phyloP scores from a whole-genome alignment of 1,140 invertebrate species.

The Drosophila jambulina region DNA sequence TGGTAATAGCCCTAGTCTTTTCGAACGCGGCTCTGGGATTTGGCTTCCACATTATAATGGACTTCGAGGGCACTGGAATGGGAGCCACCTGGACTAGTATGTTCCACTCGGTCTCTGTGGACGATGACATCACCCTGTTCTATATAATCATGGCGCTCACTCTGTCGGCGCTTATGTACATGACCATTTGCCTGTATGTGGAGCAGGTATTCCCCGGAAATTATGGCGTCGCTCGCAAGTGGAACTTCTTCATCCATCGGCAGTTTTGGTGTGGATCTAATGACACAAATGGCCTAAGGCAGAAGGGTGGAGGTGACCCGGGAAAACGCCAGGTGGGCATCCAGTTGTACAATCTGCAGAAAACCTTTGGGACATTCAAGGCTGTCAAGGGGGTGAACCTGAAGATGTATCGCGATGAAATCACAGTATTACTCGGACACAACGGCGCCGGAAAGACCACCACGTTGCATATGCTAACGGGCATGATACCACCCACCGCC shows the following conservation, averaged over 20 bases:
- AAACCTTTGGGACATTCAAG: constrained; percentile 87
- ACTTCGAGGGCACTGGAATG: constrained; percentile 69
- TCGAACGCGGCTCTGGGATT: constrained; percentile 92
- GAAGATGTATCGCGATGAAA: constrained; percentile 89
- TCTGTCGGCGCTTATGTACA: constrained; percentile 87
- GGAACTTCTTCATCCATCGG: constrained; percentile 90
- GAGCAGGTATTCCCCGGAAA: constrained; percentile 90
- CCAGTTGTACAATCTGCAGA: constrained; percentile 88
- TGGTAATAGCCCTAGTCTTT: constrained; percentile 87
- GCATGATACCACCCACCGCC: constrained; percentile 88
- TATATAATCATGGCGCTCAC: constrained; percentile 88
- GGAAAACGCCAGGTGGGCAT: constrained; percentile 86
- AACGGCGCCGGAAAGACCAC: constrained; percentile 91
- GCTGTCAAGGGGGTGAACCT: constrained; percentile 90
- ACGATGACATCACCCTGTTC: constrained; percentile 89
- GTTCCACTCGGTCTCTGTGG: constrained; percentile 88
- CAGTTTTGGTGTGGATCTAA: constrained; percentile 82
- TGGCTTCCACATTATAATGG: constrained; percentile 89
- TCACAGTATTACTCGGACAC: constrained; percentile 92
- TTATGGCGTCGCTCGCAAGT: constrained; percentile 89
- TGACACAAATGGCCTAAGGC: neutral
- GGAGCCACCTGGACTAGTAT: constrained; percentile 89
- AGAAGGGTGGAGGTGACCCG: neutral
- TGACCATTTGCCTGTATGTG: constrained; percentile 90
- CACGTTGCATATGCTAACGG: constrained; percentile 93